phyloP scores from a whole-genome alignment of 2,888 invertebrate species.

The Altica lythri region DNA sequence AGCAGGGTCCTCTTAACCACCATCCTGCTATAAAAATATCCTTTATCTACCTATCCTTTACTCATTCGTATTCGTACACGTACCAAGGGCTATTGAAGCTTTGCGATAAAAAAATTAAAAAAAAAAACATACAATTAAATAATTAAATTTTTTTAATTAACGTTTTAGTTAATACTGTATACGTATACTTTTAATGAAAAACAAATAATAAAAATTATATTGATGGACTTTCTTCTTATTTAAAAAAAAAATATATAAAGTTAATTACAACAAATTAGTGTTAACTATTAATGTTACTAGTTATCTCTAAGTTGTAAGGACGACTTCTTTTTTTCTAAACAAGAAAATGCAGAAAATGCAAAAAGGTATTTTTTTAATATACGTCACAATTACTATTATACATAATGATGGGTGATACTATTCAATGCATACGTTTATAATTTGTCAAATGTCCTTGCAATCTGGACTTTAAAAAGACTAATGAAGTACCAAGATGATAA shows the following conservation, averaged over 20 bases:
- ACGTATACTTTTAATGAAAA: too few relatives aligned
- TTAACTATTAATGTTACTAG: constrained; percentile 10
- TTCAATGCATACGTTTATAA: constrained; percentile 16
- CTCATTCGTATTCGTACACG: too few relatives aligned
- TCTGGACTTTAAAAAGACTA: constrained; percentile 28
- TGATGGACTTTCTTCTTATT: constrained; percentile 24
- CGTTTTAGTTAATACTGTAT: too few relatives aligned
- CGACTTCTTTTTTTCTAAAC: constrained; percentile 24
- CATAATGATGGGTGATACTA: constrained; percentile 26
- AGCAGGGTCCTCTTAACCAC: too few relatives aligned
- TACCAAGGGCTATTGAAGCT: too few relatives aligned
- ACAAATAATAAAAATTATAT: background rate
- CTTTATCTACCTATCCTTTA: too few relatives aligned
- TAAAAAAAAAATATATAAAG: constrained; percentile 12
- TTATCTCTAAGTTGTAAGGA: constrained; percentile 18
- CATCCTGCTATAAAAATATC: too few relatives aligned
- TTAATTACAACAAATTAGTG: constrained; percentile 21
- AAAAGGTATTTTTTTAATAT: constrained; percentile 4
- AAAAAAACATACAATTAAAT: too few relatives aligned
- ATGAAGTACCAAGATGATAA: constrained; percentile 29
- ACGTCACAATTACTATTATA: constrained; percentile 25
- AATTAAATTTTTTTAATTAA: too few relatives aligned
- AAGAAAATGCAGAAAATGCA: constrained; percentile 25
- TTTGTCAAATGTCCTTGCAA: constrained; percentile 27
- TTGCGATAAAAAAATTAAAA: too few relatives aligned